Conservation (phyloP, 2,797 vertebrate species). For the Babyrousa celebensis region DNA sequence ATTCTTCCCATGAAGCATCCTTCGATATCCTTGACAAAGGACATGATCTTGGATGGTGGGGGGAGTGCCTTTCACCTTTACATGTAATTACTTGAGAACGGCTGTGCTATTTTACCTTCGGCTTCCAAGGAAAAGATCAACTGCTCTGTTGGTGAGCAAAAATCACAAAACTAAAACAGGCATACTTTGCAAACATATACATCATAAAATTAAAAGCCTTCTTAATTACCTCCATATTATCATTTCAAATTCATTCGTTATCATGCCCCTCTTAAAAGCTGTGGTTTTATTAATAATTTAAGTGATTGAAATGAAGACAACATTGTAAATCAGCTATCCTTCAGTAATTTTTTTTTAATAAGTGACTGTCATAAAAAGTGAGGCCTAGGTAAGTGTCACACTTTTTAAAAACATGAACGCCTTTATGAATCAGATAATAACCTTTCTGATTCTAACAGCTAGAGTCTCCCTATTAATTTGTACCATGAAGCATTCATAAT, state of each 20-base stretch:
- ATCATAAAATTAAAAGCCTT: background rate
- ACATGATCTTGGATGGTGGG: background rate
- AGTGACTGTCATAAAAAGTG: background rate
- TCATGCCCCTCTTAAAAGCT: background rate
- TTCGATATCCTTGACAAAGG: background rate
- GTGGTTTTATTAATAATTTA: constrained; percentile 61
- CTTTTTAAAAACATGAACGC: constrained; percentile 37
- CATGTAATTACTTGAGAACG: background rate
- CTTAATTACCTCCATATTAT: background rate
- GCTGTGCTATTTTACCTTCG: background rate
- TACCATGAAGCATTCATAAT: background rate
- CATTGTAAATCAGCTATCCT: too few species aligned
- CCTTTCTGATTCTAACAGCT: constrained; percentile 70
- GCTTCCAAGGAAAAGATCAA: background rate
- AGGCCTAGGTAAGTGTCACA: constrained; percentile 21
- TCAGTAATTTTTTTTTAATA: background rate
- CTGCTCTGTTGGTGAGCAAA: background rate
- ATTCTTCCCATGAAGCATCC: background rate
- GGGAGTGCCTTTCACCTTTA: background rate
- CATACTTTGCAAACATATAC: background rate
- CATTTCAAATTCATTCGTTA: constrained; percentile 52
- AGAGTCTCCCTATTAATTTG: constrained; percentile 53
- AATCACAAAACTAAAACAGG: constrained; percentile 8
- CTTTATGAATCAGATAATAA: constrained; percentile 71
- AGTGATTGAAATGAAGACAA: background rate